Conservation (phyloP, 2,888 invertebrate species). For the Eupithecia centaureata region DNA sequence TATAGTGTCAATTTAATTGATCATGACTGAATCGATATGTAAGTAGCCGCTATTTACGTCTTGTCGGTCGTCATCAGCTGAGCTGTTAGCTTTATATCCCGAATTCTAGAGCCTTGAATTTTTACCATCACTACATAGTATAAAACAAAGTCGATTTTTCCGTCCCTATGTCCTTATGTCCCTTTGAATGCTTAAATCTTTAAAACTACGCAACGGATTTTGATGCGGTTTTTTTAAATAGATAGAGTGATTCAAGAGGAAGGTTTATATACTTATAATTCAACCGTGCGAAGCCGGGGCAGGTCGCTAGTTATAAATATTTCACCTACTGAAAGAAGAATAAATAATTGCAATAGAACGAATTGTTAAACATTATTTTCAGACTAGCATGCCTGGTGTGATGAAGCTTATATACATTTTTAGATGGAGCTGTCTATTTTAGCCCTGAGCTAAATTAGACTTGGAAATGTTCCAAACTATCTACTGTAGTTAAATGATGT, state of each 20-base stretch:
- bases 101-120: neutral
- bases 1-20: slow-evolving; percentile 10
- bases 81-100: neutral
- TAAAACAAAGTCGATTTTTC: no score
- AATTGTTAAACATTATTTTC: neutral
- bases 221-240: no score
- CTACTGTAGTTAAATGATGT: neutral
- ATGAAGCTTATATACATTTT: slow-evolving; percentile 16
- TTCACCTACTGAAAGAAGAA: neutral
- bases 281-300: no score
- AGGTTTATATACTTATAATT: no score
- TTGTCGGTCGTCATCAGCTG: neutral
- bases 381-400: neutral
- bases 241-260: no score
- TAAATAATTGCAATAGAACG: neutral
- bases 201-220: no score
- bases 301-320: no score
- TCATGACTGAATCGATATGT: neutral
- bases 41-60: slow-evolving; percentile 1
- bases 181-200: no score
- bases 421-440: slow-evolving; percentile 40
- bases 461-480: slow-evolving; percentile 43
- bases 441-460: slow-evolving; percentile 38
- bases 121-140: no score
- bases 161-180: no score